Conservation (phyloP, 1,140 invertebrate genomes). For the Latrodectus geometricus region DNA sequence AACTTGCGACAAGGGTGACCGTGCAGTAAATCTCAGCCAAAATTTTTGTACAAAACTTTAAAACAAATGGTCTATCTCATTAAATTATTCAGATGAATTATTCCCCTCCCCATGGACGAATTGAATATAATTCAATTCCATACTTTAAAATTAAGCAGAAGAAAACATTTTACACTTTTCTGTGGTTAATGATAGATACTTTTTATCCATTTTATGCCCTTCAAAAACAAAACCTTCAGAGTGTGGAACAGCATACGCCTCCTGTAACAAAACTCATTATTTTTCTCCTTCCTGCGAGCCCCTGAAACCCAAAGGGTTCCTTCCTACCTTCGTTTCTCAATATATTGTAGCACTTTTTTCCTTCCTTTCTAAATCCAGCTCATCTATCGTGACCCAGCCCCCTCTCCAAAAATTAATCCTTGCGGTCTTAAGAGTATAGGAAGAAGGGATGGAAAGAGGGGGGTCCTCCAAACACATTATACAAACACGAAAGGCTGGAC, state of each 20-base stretch:
- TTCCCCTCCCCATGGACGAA: too few relatives aligned
- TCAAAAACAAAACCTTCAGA: too few relatives aligned
- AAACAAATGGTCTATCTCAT: too few relatives aligned
- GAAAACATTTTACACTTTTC: too few relatives aligned
- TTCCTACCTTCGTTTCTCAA: conserved; percentile 22
- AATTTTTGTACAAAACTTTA: too few relatives aligned
- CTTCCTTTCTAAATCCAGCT: conserved; percentile 42
- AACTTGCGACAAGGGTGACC: too few relatives aligned
- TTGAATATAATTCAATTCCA: too few relatives aligned
- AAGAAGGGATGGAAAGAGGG: neutral
- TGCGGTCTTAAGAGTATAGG: conserved; percentile 32
- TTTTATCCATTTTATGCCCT: too few relatives aligned
- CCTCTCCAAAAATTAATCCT: conserved; percentile 54
- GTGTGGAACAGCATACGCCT: neutral
- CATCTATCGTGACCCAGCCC: conserved; percentile 43
- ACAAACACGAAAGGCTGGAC: conserved; percentile 35
- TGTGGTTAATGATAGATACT: too few relatives aligned
- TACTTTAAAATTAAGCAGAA: too few relatives aligned
- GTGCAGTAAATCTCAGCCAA: too few relatives aligned
- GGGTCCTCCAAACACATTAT: conserved; percentile 51
- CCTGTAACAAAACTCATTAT: conserved; percentile 13
- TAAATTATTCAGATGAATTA: too few relatives aligned
- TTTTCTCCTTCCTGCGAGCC: neutral
- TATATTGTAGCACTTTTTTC: conserved; percentile 18
- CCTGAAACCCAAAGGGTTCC: neutral